Percentiles rank a stretch among this genome's conserved stretches.
Conservation (phyloP, 2,113 vertebrate species). For the Spea multiplicata region DNA sequence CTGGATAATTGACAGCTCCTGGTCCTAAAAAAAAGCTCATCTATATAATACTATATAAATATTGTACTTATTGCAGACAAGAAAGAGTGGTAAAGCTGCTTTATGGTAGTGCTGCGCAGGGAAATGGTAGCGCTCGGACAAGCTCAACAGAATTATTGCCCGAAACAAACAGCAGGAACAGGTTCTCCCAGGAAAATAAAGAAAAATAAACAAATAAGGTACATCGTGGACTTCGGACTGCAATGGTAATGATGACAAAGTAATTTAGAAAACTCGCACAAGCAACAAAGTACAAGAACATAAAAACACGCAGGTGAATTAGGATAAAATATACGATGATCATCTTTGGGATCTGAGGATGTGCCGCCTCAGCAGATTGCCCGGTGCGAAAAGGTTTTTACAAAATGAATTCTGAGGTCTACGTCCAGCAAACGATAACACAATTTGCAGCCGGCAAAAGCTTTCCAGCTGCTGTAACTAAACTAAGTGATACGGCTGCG, state of each 20-base stretch:
- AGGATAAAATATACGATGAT: background rate
- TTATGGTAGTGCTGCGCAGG: constrained; percentile 19
- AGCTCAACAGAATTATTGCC: constrained; percentile 15
- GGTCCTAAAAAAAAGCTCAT: too few species aligned
- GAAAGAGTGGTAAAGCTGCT: constrained; percentile 10
- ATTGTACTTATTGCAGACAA: background rate
- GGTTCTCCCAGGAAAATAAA: constrained; percentile 25
- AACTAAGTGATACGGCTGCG: too few species aligned
- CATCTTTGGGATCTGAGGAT: background rate
- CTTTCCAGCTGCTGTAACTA: too few species aligned
- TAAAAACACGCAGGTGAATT: background rate
- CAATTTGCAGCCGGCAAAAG: too few species aligned
- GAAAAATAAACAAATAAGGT: constrained; percentile 1
- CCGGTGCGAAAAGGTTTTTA: background rate
- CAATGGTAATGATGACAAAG: constrained; percentile 24
- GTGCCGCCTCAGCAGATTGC: background rate
- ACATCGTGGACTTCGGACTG: constrained; percentile 6
- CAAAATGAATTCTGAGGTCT: too few species aligned
- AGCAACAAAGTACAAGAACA: constrained; percentile 14
- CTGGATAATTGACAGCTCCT: too few species aligned
- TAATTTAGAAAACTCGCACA: constrained; percentile 6
- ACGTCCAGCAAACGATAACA: too few species aligned
- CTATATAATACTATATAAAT: background rate
- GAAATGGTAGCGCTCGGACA: background rate
- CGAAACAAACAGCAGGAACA: constrained; percentile 14